Base-by-base conservation (phyloP, 2,797 vertebrate species). In the Paratrypauchen microcephalus region DNA sequence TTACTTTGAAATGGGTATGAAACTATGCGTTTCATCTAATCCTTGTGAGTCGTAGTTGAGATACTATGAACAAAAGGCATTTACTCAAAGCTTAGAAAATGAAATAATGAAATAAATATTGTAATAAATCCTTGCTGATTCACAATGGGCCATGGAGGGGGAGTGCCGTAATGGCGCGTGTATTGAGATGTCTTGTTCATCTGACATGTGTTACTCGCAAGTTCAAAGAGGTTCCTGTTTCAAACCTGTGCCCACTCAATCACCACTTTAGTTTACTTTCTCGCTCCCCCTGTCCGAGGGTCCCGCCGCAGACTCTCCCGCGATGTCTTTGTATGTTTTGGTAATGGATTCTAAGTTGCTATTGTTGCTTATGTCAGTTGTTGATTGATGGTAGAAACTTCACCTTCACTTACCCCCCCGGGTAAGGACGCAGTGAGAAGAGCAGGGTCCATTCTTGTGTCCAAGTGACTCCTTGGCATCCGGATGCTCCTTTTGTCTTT, bases 281-380 rank as follows among this genome's bases (percentile, higher is more conserved):
- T 30, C 76, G 45, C 68, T 66, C 63, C 66, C 59, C 70, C 69
- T 19, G 60, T 76, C 77, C 72, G 81, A 80, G 73, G 70, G 66
- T 82, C 76, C 70, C 77, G 79, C 81, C 48, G 70, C 80, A 84
- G 90, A 88, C 88, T 83, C 74, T 89, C 86, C 87, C 81, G 86
- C 87, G 78, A 87, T 78, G 88, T 82, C 88, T 88, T 88, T 91
- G 89, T 90, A 89, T 91, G 83, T 90, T 90, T 92, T 84, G 76
- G 88, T 88, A 90, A 91, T 90, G 81, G 91, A 87, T 90, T 89
- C 91, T 82, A 86, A 90, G 81, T 89, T 82, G 66, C 85, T 87
- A 90, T 92, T 92, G 89, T 92, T 80, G 74, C 78, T 81, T 77
- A 76, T 88, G 89, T 86, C 91, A 86, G 77, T 71, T 60, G 70